Evolutionary conservation across 2,888 invertebrate genomes (phyloP).

Genomic region (Campopleginae sp.): DNA sequence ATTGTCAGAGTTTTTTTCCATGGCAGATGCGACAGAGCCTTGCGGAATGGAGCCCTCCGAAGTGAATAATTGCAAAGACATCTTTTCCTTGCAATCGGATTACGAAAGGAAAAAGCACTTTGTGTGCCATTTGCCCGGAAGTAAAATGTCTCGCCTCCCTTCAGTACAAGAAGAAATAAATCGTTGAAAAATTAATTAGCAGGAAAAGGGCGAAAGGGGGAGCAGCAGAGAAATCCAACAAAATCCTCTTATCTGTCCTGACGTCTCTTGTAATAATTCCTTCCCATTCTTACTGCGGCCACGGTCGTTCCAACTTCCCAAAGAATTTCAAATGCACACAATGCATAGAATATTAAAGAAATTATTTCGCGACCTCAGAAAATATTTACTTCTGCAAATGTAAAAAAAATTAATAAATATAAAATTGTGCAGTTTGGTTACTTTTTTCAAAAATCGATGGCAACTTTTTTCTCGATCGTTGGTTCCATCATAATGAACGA

Average conservation of each 20-base stretch:
- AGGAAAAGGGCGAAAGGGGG: slow-evolving; percentile 26
- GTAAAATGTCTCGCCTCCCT: neutral
- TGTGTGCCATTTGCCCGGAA: slow-evolving; percentile 17
- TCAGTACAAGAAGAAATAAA: neutral
- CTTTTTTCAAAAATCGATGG: too few species aligned
- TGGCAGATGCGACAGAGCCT: slow-evolving; percentile 35
- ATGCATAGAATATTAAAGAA: neutral
- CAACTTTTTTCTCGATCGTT: too few species aligned
- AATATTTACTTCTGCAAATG: neutral
- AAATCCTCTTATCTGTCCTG: slow-evolving; percentile 62
- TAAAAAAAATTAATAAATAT: too few species aligned
- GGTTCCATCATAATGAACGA: too few species aligned
- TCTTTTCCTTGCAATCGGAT: neutral
- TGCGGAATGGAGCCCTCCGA: slow-evolving; percentile 22
- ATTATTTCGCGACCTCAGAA: neutral
- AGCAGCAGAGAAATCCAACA: slow-evolving; percentile 30
- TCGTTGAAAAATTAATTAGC: slow-evolving; percentile 61
- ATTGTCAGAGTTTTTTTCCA: slow-evolving; percentile 8
- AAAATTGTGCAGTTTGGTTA: too few species aligned
- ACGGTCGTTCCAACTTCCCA: neutral
- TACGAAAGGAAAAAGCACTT: neutral
- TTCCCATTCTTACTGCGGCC: neutral
- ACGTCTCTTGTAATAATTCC: slow-evolving; percentile 15
- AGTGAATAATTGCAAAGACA: neutral
- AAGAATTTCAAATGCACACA: neutral